Base-by-base conservation (phyloP, 2,797 vertebrate species). In the Thalassophryne amazonica region DNA sequence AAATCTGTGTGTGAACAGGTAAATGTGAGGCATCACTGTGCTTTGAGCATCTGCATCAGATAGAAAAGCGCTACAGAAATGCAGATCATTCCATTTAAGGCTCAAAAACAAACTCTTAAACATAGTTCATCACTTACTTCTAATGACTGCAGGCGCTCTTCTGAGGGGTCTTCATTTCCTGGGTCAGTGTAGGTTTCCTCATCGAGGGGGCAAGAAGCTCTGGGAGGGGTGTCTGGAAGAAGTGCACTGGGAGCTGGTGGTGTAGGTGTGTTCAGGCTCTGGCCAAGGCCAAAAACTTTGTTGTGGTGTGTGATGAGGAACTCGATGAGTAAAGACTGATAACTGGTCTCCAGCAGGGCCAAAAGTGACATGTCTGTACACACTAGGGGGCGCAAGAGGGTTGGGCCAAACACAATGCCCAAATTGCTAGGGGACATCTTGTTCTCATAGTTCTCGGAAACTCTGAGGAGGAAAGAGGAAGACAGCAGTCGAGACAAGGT, bases 351-450 rank as follows among this genome's bases (percentile, higher is more conserved):
- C 54, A 95, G 76, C 3, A 96, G 87, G 23, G 92, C 92, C 1
- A 89, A 62, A 81, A 92, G 90, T 0, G 95, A 87, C 59, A 87
- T 75, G 2, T 92, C 88, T 0, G 81, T 65, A 0, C 83, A 75
- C 11, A 89, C 88, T 0, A 88, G 90, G 41, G 89, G 87, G 39
- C 93, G 93, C 73, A 98, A 58, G 55, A 98, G 81, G 0, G 96
- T 98, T 0, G 96, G 96, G 3, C 96, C 95, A 25, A 98, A 98
- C 10, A 98, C 91, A 5, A 98, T 98, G 15, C 96, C 96, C 83
- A 98, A 60, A 74, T 98, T 98, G 65, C 91, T 91, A 0, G 93
- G 76, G 8, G 91, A 95, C 96, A 98, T 98, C 82, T 94, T 97
- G 86, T 98, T 98, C 52, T 97, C 92, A 0, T 55, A 80, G 40